Evolutionary conservation across 1,140 invertebrate species (phyloP), one percentile per base, ranked within the genome.

Genomic region (Cyclargus thomasi): DNA sequence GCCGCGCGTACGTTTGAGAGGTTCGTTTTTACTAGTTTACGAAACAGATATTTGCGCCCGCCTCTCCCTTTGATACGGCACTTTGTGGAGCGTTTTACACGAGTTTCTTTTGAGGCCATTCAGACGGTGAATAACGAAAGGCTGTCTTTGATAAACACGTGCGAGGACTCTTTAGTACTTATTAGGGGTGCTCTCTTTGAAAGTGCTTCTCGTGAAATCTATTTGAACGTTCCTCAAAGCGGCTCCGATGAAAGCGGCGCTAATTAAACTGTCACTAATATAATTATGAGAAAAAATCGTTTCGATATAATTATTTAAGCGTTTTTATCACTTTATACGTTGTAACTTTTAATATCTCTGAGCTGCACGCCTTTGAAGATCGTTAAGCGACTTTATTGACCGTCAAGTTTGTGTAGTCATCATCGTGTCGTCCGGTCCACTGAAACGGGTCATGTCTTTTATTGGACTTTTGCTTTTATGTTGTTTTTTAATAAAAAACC

Each of bases 91-190:
- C 85, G 83, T 90, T 90, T 90, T 90, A 90, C 88, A 88, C 86
- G 86, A 88, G 88, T 88, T 88, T 88, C 86, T 88, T 90, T 90
- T 90, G 87, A 90, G 85, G 80, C 86, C 85, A 88, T 90, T 90
- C 88, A 90, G 85, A 90, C 88, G 86, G 85, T 90, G 85, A 88
- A 86, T 88, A 90, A 90, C 86, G 88, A 88, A 90, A 90, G 88
- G 88, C 86, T 88, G 88, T 88, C 88, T 90, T 89, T 90, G 86
- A 89, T 90, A 89, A 90, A 90, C 88, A 90, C 88, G 88, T 90
- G 86, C 88, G 86, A 88, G 88, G 86, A 88, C 85, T 90, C 86
- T 90, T 89, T 85, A 90, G 85, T 89, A 88, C 86, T 90, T 90
- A 90, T 90, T 89, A 90, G 85, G 83, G 88, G 83, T 86, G 88